Base-by-base conservation (phyloP, 2,113 vertebrate genomes). In the Coreoperca whiteheadi region DNA sequence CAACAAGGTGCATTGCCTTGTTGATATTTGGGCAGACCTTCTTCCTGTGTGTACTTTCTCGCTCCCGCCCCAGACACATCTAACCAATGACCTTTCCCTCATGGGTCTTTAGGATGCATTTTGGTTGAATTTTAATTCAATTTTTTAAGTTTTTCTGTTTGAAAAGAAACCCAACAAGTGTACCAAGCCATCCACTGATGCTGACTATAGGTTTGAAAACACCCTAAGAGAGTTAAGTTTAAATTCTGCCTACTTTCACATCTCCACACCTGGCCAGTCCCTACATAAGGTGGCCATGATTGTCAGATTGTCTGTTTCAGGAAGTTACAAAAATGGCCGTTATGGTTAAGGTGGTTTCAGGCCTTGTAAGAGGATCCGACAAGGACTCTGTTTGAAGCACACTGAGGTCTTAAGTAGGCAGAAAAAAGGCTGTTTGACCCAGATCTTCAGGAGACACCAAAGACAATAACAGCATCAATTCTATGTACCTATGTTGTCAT, bases 341-440 rank as follows among this genome's bases (percentile, higher is more conserved):
- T 2, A 8, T 8, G 7, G 8, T 53, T 14, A 2, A 39, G 48
- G 60, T 64, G 21, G 6, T 41, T 48, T 43, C 7, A n/a, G 11
- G 2, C 21, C 6, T 56, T 30, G 41, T 71, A 11, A 34, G 30
- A 61, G 57, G 23, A 37, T 64, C 28, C 14, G 6, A 53, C 1
- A 7, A 21, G 18, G 50, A 25, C 28, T 71, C 77, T 20, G 10
- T 74, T 61, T 54, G 37, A 79, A 50, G 64, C 70, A 32, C 46
- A 39, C 28, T 46, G 43, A 48, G 32, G 10, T n/a, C 43, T 48
- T 21, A 9, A 73, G 7, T 4, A 23, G 3, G 14, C 59, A 74
- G 21, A 57, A 28, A 43, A 67, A 30, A 30, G 18, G 37, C 3
- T 50, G 50, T 82, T 74, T 77, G 80, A 89, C 54, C 74, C 18